phyloP scores from a whole-genome alignment of 2,797 vertebrate species.

The Melanogrammus aeglefinus region DNA sequence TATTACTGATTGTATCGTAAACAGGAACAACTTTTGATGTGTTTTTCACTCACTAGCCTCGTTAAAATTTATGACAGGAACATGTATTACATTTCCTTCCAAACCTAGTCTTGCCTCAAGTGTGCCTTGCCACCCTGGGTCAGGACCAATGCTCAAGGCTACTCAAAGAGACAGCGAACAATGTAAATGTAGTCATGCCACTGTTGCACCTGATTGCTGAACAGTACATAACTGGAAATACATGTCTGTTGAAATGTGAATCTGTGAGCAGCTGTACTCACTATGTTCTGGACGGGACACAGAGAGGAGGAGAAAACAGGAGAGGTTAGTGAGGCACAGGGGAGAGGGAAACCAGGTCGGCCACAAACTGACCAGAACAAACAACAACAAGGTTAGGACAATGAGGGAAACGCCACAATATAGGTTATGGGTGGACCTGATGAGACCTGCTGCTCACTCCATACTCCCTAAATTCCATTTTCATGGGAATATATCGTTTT shows the following conservation, averaged over 20 bases:
- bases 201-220: neutral
- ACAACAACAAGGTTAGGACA: neutral
- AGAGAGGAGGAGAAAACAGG: constrained; percentile 41
- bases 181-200: neutral
- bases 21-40: neutral
- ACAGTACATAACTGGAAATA: neutral
- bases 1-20: neutral
- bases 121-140: neutral
- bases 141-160: neutral
- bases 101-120: neutral
- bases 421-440: neutral
- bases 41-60: neutral
- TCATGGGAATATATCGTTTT: neutral
- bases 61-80: neutral
- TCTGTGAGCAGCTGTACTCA: constrained; percentile 48
- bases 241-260: neutral
- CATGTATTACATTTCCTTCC: neutral
- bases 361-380: constrained; percentile 14
- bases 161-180: neutral
- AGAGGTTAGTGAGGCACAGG: constrained; percentile 33
- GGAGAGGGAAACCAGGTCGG: neutral
- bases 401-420: neutral
- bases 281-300: constrained; percentile 50
- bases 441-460: neutral
- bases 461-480: neutral